Evolutionary conservation across 2,888 invertebrate genomes (phyloP).

Genomic region (Trissoscelio sp.): DNA sequence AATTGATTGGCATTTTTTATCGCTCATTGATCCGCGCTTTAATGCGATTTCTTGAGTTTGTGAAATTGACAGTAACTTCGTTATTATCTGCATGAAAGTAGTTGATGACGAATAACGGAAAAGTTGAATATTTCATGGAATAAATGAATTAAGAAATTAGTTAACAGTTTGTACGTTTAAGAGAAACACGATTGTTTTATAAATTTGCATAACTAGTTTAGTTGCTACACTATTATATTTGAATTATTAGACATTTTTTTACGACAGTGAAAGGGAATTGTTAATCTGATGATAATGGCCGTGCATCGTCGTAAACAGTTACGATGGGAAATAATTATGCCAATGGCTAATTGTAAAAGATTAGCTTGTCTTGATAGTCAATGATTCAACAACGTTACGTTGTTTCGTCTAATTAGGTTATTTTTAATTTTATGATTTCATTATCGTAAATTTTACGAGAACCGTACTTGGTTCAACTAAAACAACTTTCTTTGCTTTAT

Average conservation of each 20-base stretch:
- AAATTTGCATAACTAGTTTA: not conserved
- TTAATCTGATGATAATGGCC: slow-evolving; percentile 2
- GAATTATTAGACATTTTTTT: not conserved
- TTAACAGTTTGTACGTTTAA: not conserved
- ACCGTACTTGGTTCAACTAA: too few relatives aligned
- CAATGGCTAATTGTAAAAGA: slow-evolving; percentile 2
- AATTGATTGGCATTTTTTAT: slow-evolving; percentile 14
- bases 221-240: not conserved
- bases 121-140: slow-evolving; percentile 27
- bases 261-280: not conserved
- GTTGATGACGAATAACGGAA: not conserved
- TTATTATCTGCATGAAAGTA: slow-evolving; percentile 13
- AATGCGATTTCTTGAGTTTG: slow-evolving; percentile 4
- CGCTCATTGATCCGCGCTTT: not conserved
- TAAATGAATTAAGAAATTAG: slow-evolving; percentile 4
- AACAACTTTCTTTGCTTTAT: too few relatives aligned
- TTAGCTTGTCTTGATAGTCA: slow-evolving; percentile 7
- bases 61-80: slow-evolving; percentile 15
- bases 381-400: not conserved
- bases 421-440: not conserved
- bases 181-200: not conserved
- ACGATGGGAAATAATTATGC: slow-evolving; percentile 2
- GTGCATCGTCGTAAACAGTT: not conserved
- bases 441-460: too few relatives aligned
- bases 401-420: not conserved